Percentiles rank a stretch among this genome's conserved stretches.
Evolutionary conservation across 2,113 vertebrate genomes (phyloP).

Genomic region (Shinisaurus crocodilurus): DNA sequence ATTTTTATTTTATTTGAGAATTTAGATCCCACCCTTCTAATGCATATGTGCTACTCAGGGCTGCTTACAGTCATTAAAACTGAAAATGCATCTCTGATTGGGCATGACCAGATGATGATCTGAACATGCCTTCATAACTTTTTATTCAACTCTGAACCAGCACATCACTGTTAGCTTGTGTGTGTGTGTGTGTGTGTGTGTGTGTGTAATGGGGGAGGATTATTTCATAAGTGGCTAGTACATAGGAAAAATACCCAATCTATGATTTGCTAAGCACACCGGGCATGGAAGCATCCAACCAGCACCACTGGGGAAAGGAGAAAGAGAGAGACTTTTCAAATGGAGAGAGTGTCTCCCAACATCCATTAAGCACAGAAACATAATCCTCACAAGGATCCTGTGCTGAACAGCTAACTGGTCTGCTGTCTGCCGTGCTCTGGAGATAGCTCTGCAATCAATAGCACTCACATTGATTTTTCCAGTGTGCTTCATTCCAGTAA

Average conservation of each 20-base stretch:
- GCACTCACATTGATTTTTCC: slow-evolving; percentile 72
- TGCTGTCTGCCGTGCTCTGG: slow-evolving; percentile 55
- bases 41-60: background rate
- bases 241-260: background rate
- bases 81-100: background rate
- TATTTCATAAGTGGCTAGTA: background rate
- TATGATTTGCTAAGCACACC: background rate
- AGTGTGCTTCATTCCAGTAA: slow-evolving; percentile 71
- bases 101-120: background rate
- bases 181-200: background rate
- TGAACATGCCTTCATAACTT: background rate
- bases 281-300: background rate
- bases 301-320: background rate
- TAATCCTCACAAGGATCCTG: slow-evolving; percentile 31
- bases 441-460: slow-evolving; percentile 73
- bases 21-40: background rate
- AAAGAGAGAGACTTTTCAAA: slow-evolving; percentile 32
- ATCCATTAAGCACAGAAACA: slow-evolving; percentile 64
- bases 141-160: background rate
- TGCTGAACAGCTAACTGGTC: slow-evolving; percentile 58
- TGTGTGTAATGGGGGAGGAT: background rate
- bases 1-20: too few relatives aligned
- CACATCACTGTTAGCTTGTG: background rate
- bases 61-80: background rate
- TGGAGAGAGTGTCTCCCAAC: slow-evolving; percentile 49